These are phyloP conservation scores for Teinopalpus imperialis DNA, from an alignment of 2,888 invertebrate species.

Conservation along the genomic window DNA sequence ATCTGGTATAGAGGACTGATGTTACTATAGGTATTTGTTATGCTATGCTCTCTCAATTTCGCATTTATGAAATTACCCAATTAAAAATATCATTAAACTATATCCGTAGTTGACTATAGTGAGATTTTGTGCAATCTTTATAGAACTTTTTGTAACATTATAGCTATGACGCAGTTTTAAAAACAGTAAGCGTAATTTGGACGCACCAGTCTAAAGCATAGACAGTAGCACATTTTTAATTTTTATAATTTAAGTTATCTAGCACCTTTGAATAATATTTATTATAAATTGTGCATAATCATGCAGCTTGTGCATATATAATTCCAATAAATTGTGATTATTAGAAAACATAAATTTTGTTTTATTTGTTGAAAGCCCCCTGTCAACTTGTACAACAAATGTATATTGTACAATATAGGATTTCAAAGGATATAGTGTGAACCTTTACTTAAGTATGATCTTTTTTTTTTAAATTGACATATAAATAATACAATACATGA, in stretches of 20 bases:
- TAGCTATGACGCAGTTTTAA: conserved; percentile 42
- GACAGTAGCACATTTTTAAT: conserved; percentile 60
- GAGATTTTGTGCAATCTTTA: neutral
- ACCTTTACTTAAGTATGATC: too few relatives aligned
- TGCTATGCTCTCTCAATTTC: conserved; percentile 23
- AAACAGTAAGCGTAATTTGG: conserved; percentile 50
- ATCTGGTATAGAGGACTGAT: conserved; percentile 21
- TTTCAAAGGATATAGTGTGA: too few relatives aligned
- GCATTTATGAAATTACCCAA: conserved; percentile 19
- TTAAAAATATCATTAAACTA: neutral
- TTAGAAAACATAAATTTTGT: conserved; percentile 44
- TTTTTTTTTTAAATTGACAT: too few relatives aligned
- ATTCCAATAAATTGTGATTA: conserved; percentile 80
- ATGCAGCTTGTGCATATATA: conserved; percentile 75
- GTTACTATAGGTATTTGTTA: conserved; percentile 20
- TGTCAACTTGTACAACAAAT: too few relatives aligned
- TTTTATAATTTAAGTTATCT: conserved; percentile 63
- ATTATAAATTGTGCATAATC: conserved; percentile 67
- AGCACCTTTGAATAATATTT: conserved; percentile 70
- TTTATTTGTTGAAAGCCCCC: conserved; percentile 13
- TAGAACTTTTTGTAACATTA: conserved; percentile 5
- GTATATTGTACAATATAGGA: too few relatives aligned
- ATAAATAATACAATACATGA: too few relatives aligned
- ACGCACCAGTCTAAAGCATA: conserved; percentile 74
- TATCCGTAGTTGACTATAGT: conserved; percentile 41